Base-by-base conservation (phyloP, 2,888 invertebrate genomes). In the Anthrax anthrax region DNA sequence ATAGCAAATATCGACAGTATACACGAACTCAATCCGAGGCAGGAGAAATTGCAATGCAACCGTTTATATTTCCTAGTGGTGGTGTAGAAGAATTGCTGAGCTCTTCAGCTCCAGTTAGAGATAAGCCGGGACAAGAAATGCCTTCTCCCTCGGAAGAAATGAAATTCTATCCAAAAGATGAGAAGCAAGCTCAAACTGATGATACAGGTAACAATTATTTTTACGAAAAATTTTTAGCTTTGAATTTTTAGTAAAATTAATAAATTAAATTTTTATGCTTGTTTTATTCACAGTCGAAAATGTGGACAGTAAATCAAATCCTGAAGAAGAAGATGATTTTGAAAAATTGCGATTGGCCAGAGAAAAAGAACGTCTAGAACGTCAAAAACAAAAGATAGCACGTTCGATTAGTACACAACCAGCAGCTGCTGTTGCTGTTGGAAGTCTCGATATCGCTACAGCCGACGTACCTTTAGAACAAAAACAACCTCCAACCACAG, bases 291-390 rank as follows among this genome's bases (percentile, higher is more conserved):
- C 27, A 65, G 64, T 65, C 47, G 65, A 62, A 49, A 63, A 65
- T 39, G 49, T 59, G 50, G 64, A 63, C 52, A 49, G 48, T 9
- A 45, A 44, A 23, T 29, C 43, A 10, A 23, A 41, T 19, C 34
- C 43, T 5, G 45, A 57, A 18, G 67, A 64, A 32, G 72, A 75
- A 47, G 83, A 84, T 57, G 84, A 85, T 52, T 85, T 85, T 57
- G 75, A 78, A 40, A 77, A 78, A 48, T 65, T 87, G 42, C 80
- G 80, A 57, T 73, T 73, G 39, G 72, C 76, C 46, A 72, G 85
- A 3, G 80, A 82, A 56, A 79, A 79, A 57, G 79, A 82, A 59
- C 74, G 83, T n/a, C 64, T 72, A 8, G 74, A 77, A 46, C 73
- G 75, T 44, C 74, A 77, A 52, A 65, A 77, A 52, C 74, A 75